Base-by-base conservation (phyloP, 1,140 invertebrate species). In the Psilanteris sp. region DNA sequence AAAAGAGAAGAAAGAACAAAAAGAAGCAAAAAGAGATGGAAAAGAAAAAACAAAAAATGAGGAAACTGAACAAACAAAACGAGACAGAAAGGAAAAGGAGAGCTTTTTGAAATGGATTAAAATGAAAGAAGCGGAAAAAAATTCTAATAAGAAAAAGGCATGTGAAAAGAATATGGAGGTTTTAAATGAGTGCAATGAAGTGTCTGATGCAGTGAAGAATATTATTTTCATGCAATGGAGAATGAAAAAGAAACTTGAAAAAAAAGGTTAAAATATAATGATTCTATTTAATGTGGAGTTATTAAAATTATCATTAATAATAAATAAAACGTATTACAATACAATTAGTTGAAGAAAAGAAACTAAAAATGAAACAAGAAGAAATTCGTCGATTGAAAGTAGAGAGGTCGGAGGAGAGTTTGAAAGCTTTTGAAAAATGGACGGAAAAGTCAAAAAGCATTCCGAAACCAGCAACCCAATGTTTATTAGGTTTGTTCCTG, bases 401-500 rank as follows among this genome's bases (percentile, higher is more conserved):
- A 34, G 68, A 57, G 31, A 77, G 46, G 48, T 3, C 82, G 0
- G 76, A 83, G 14, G 55, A 84, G 8, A 86, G 81, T 46, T 16
- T 48, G 1, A 81, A 76, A n/a, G 87, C 87, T 22, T 88, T 85
- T 39, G 74, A 84, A 15, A 79, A 80, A 15, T 88, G 85, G 87
- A 59, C 48, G n/a, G 74, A 85, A 48, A 85, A 73, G 5, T 79
- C 85, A 4, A 87, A 81, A 62, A 79, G 77, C 24, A 78, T 48
- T 43, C 83, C 85, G 4, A 86, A 75, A 44, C 87, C 87, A 1
- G 82, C 85, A 0, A 88, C 87, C 0, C 87, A 88, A 72, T 82
- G 87, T 61, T 66, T 88, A 29, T 54, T 88, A 20, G 83, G 87
- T 88, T 70, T 79, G 84, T 86, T n/a, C n/a, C n/a, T n/a, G n/a